phyloP scores from a whole-genome alignment of 2,113 vertebrate genomes.

The Chunga burmeisteri region DNA sequence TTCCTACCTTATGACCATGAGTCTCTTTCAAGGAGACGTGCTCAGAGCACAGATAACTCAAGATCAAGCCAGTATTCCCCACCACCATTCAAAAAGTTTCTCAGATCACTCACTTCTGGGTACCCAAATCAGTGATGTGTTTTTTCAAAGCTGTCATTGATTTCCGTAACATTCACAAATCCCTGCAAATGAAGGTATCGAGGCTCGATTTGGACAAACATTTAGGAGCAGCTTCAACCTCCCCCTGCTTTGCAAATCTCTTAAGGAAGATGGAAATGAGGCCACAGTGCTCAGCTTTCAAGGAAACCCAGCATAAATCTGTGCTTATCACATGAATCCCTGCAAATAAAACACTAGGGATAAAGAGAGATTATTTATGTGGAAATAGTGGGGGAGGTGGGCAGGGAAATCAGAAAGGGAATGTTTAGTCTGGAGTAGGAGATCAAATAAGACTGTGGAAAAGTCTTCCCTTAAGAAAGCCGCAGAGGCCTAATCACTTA shows the following conservation, averaged over 20 bases:
- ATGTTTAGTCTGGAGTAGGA: conserved; percentile 22
- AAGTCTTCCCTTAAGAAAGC: background rate
- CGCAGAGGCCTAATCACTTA: conserved; percentile 27
- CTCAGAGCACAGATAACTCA: background rate
- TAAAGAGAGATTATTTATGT: conserved; percentile 31
- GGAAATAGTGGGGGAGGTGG: background rate
- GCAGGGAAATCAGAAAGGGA: conserved; percentile 39
- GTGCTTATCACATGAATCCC: conserved; percentile 25
- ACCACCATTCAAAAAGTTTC: background rate
- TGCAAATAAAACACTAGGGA: conserved; percentile 30
- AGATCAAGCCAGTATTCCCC: background rate
- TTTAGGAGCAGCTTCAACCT: background rate
- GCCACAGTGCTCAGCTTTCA: conserved; percentile 9
- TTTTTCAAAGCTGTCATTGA: background rate
- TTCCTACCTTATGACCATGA: background rate
- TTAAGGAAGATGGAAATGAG: conserved; percentile 15
- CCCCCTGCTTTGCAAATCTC: background rate
- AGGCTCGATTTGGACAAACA: background rate
- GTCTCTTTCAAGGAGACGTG: background rate
- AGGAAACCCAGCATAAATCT: conserved; percentile 20
- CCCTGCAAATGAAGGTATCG: background rate
- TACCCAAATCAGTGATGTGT: background rate
- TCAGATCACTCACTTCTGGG: background rate
- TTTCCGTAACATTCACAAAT: background rate
- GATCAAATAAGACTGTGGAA: conserved; percentile 13